Evolutionary conservation across 2,888 invertebrate genomes (phyloP).

Genomic region (Orthosia incerta): DNA sequence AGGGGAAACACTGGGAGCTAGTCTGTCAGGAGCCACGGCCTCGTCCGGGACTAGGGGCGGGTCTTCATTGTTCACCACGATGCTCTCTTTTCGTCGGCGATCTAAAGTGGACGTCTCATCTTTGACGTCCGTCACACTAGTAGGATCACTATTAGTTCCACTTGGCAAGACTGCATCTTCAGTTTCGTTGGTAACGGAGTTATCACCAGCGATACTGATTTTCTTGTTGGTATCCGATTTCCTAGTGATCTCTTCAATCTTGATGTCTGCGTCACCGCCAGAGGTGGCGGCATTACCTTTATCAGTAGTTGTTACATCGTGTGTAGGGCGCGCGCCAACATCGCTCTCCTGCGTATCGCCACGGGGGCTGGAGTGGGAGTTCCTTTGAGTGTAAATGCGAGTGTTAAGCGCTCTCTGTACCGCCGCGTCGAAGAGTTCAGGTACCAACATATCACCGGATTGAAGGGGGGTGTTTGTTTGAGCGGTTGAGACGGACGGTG

Average conservation of each 20-base stretch:
- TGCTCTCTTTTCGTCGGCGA: slow-evolving; percentile 80
- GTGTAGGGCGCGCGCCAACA: slow-evolving; percentile 57
- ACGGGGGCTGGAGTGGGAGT: slow-evolving; percentile 71
- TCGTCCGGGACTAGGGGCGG: slow-evolving; percentile 68
- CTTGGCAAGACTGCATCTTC: slow-evolving; percentile 67
- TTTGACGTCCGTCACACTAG: slow-evolving; percentile 64
- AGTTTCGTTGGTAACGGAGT: slow-evolving; percentile 65
- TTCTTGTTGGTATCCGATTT: slow-evolving; percentile 72
- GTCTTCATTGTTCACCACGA: slow-evolving; percentile 68
- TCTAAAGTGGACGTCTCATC: slow-evolving; percentile 80
- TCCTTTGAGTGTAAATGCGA: slow-evolving; percentile 60
- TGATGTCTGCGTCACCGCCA: slow-evolving; percentile 72
- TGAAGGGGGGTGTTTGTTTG: slow-evolving; percentile 85
- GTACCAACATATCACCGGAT: slow-evolving; percentile 81
- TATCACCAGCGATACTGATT: slow-evolving; percentile 69
- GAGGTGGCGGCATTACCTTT: slow-evolving; percentile 70
- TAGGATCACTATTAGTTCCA: slow-evolving; percentile 66
- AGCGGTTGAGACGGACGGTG: slow-evolving; percentile 86
- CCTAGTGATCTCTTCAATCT: slow-evolving; percentile 84
- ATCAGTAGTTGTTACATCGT: slow-evolving; percentile 67
- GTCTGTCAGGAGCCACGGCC: slow-evolving; percentile 60
- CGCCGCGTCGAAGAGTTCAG: slow-evolving; percentile 75
- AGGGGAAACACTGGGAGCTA: slow-evolving; percentile 79
- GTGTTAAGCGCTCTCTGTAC: slow-evolving; percentile 69
- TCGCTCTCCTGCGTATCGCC: slow-evolving; percentile 72